phyloP scores from a whole-genome alignment of 2,888 invertebrate genomes.

The Drosophila gaucha region DNA sequence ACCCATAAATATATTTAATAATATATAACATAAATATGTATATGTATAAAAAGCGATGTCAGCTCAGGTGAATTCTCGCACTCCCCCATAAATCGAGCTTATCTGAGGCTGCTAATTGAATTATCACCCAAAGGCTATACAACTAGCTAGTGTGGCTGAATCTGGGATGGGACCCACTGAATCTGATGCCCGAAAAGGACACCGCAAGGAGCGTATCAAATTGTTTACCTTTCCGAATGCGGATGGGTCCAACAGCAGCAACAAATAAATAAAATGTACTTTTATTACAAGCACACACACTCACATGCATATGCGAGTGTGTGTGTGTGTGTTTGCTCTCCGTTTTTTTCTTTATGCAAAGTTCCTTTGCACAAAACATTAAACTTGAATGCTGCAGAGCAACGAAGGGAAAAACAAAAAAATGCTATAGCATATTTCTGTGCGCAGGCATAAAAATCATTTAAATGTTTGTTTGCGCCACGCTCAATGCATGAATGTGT shows the following conservation, averaged over 20 bases:
- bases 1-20: not conserved
- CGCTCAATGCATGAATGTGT: slow-evolving; percentile 51
- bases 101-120: slow-evolving; percentile 65
- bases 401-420: slow-evolving; percentile 2
- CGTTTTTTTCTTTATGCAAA: slow-evolving; percentile 51
- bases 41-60: slow-evolving; percentile 1
- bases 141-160: slow-evolving; percentile 35
- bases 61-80: slow-evolving; percentile 13
- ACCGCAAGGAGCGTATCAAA: slow-evolving; percentile 27
- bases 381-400: slow-evolving; percentile 59
- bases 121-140: slow-evolving; percentile 51
- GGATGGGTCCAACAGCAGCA: slow-evolving; percentile 8
- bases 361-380: slow-evolving; percentile 62
- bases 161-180: not conserved
- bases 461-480: slow-evolving; percentile 61
- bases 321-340: slow-evolving; percentile 5
- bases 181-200: slow-evolving; percentile 14
- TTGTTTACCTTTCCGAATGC: slow-evolving; percentile 32
- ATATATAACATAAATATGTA: not conserved
- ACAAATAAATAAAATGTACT: slow-evolving; percentile 64
- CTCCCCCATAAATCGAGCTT: slow-evolving; percentile 53
- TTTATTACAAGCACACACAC: slow-evolving; percentile 45
- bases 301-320: slow-evolving; percentile 10
- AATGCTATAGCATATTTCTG: slow-evolving; percentile 58
- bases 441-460: slow-evolving; percentile 69